Conservation (phyloP, 2,888 invertebrate species). For the Gasteruption jaculator region DNA sequence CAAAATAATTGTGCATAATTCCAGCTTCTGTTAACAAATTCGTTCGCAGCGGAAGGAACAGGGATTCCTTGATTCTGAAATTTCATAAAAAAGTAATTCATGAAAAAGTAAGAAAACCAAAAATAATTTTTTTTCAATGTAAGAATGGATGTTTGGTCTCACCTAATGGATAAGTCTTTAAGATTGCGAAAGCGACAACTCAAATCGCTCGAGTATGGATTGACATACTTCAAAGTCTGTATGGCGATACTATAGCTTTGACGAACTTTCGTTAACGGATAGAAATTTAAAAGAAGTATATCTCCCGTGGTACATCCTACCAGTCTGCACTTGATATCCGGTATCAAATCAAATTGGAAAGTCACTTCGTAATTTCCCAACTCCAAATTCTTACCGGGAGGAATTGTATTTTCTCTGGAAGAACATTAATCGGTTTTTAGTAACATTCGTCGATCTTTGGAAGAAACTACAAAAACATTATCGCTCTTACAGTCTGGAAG, state of each 20-base stretch:
- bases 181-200: conserved; percentile 35
- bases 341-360: conserved; percentile 23
- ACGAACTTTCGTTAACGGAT: conserved; percentile 20
- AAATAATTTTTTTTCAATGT: background rate
- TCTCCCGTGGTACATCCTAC: conserved; percentile 40
- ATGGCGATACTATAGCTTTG: conserved; percentile 26
- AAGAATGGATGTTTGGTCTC: conserved; percentile 3
- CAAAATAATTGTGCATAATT: conserved; percentile 39
- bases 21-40: conserved; percentile 54
- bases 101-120: background rate
- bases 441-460: background rate
- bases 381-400: conserved; percentile 30
- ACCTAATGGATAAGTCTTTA: conserved; percentile 39
- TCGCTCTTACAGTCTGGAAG: conserved; percentile 16
- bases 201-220: conserved; percentile 33
- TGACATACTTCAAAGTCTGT: conserved; percentile 36
- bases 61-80: conserved; percentile 56
- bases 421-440: background rate
- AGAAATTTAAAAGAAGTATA: conserved; percentile 36
- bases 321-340: conserved; percentile 33
- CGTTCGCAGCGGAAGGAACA: conserved; percentile 57
- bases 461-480: background rate
- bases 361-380: conserved; percentile 30
- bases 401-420: conserved; percentile 18
- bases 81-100: too few relatives aligned